A percentile compares a stretch with the other conserved stretches of the same genome.
Conservation (phyloP, 2,888 invertebrate species). For the Branchellion lobata region DNA sequence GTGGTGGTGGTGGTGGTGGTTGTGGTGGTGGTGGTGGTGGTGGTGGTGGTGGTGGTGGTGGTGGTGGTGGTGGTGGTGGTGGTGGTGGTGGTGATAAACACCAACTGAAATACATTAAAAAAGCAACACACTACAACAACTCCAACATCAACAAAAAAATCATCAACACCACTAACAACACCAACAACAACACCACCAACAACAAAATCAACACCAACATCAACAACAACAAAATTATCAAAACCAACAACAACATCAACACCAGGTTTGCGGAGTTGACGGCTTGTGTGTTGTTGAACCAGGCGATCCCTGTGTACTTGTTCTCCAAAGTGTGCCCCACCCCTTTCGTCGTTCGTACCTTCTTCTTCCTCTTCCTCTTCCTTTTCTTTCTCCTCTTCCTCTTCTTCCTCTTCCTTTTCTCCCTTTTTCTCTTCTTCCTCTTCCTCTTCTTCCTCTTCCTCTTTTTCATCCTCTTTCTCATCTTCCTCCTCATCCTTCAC, state of each 20-base stretch:
- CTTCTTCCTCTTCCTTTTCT: not conserved
- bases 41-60: not conserved
- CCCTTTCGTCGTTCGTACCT: slow-evolving; percentile 73
- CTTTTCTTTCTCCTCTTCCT: not conserved
- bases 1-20: not conserved
- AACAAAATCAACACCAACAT: slow-evolving; percentile 66
- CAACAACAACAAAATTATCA: not conserved
- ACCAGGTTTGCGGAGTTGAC: slow-evolving; percentile 83
- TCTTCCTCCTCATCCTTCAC: not conserved
- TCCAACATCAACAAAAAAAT: too few relatives aligned
- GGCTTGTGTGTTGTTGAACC: slow-evolving; percentile 77
- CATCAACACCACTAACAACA: not conserved
- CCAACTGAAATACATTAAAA: too few relatives aligned
- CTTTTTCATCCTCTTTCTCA: not conserved
- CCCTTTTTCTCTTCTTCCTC: not conserved
- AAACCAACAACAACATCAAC: not conserved
- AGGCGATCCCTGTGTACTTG: slow-evolving; percentile 76
- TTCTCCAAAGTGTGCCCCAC: slow-evolving; percentile 82
- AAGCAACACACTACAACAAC: not conserved
- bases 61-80: too few relatives aligned
- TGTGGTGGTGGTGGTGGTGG: not conserved
- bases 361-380: not conserved
- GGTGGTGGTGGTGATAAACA: too few relatives aligned
- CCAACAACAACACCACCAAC: not conserved
- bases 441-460: not conserved